Base-by-base conservation (phyloP, 1,140 invertebrate species). In the Aplysia californica region DNA sequence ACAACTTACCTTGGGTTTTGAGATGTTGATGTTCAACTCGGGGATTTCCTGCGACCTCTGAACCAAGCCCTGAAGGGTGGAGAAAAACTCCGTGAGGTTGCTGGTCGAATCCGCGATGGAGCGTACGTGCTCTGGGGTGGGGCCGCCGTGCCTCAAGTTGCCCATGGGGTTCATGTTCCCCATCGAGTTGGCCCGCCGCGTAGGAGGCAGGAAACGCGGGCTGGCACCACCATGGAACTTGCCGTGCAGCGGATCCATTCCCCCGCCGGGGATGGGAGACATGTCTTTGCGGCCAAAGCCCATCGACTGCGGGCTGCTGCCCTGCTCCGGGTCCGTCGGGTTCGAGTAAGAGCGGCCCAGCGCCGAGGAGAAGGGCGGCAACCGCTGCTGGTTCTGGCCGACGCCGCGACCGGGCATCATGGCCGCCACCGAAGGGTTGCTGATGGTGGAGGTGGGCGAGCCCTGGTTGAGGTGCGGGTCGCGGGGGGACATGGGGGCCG, bases 51-150 rank as follows among this genome's bases (percentile, higher is more conserved):
- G 75, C 5, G 81, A 79, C 15, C 72, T 68, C 29, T 80, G 77
- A 5, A 81, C 74, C 5, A 81, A 58, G 15, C 41, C 80, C 55
- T 84, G 83, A 15, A 84, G 72, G 6, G 67, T 74, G 50, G 79
- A 80, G 56, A 84, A 72, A 29, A 84, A 72, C 55, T 83, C 83
- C 0, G 81, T 79, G 55, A 84, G 41, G 39, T 78, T 82, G 65
- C 79, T 84, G 15, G 83, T 84, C 5, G 83, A 84, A 71, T 84
- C 83, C 23, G 83, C 81, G 35, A 67, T 77, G 3, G 76, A 73
- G 36, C 76, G 41, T 36, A 75, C 44, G 56, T 41, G 75, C 41
- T 67, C 73, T 72, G 74, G 36, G 21, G 36, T 66, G 2, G 1
- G 3, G n/a, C 70, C 66, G 21, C 67, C 72, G 50, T 79, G 72